Evolutionary conservation across 1,140 invertebrate species (phyloP).

Genomic region (Antheraea mylitta): DNA sequence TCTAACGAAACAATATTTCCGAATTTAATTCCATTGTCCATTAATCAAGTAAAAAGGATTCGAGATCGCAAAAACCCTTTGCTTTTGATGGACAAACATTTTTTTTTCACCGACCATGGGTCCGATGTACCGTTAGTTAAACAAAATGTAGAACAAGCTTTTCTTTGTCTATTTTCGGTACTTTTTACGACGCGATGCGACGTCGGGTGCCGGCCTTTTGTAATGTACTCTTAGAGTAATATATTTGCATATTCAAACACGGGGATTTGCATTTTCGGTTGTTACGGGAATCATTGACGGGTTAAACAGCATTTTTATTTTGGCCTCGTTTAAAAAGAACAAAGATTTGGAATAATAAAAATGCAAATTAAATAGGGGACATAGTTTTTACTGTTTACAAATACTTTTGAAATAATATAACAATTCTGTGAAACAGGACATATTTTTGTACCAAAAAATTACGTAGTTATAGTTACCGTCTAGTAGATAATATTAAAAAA

Average conservation of each 20-base stretch:
- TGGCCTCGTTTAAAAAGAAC: constrained; percentile 30
- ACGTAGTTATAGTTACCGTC: background rate
- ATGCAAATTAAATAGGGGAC: background rate
- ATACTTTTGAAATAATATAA: background rate
- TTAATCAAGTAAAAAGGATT: constrained; percentile 71
- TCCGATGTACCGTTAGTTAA: constrained; percentile 48
- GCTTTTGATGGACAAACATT: constrained; percentile 54
- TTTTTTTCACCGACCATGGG: constrained; percentile 43
- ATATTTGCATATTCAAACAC: constrained; percentile 66
- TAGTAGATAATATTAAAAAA: too few relatives aligned
- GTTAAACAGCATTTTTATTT: constrained; percentile 44
- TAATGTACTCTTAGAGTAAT: constrained; percentile 32
- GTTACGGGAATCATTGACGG: constrained; percentile 33
- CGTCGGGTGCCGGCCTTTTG: constrained; percentile 41
- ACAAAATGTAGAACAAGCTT: constrained; percentile 59
- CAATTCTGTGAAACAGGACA: background rate
- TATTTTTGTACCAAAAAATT: background rate
- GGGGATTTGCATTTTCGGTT: constrained; percentile 57
- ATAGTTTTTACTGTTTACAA: background rate
- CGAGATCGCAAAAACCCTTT: constrained; percentile 50
- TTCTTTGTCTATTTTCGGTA: constrained; percentile 51
- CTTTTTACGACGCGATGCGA: constrained; percentile 56
- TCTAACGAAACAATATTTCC: constrained; percentile 42
- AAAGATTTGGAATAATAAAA: constrained; percentile 59
- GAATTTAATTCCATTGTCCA: constrained; percentile 65